Evolutionary conservation across 1,140 invertebrate genomes (phyloP), one percentile per base, ranked within the genome.

Genomic region (Ostrea edulis): DNA sequence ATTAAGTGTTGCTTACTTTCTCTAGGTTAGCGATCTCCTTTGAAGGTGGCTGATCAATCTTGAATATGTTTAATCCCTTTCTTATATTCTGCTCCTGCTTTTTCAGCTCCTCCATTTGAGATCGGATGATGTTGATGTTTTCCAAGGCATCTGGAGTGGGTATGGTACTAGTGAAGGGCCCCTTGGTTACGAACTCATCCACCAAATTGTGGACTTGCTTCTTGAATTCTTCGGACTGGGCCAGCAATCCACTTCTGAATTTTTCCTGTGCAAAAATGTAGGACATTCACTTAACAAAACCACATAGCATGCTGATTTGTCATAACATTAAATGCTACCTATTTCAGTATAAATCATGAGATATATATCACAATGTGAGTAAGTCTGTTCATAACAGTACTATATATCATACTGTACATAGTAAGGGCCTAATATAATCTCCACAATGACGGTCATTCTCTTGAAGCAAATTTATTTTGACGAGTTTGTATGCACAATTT

Each of bases 21-120:
- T 97, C 96, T 87, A 98, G 95, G 92, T 95, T 96, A 71, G 95
- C 95, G 35, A 98, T 95, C 90, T 97, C 97, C 85, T 96, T 92
- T 87, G 96, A 97, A 90, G 97, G 97, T 44, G 97, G 96, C 58
- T 97, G 96, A 91, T 96, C 97, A 65, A 97, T 96, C 84, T 97
- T 97, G 93, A 98, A 98, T 53, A 97, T 96, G 9, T 95, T 95
- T 71, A 98, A 95, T 90, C 97, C 97, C 86, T 96, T 95, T 89
- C 96, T 96, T 35, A 98, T 95, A 83, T 96, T 94, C 84, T 95
- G 95, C 93, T 97, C 97, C 92, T 96, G 96, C 44, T 96, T 95
- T 92, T 96, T 96, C 29, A 97, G 94, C 0, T 95, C 94, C 25
- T 96, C 95, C 4, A 97, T 94, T 92, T 96, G 95, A 4, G 95